Percentiles rank a stretch among this genome's conserved stretches.
Evolutionary conservation across 2,888 invertebrate genomes (phyloP).

Genomic region (Peribatodes rhomboidaria): DNA sequence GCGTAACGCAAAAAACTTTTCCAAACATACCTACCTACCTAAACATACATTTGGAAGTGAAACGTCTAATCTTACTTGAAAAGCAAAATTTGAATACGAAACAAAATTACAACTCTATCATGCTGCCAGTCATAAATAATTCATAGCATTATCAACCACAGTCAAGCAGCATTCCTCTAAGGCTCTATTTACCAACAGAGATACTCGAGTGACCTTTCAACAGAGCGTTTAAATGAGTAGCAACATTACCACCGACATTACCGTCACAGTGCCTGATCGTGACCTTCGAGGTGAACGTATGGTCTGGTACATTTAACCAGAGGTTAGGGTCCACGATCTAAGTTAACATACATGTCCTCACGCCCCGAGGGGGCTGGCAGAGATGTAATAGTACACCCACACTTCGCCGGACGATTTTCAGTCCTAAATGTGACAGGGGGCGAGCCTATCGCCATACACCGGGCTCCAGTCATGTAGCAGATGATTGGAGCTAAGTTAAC

Average conservation of each 20-base stretch:
- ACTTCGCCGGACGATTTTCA: too few relatives aligned
- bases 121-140: slow-evolving; percentile 1
- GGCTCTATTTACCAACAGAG: slow-evolving; percentile 39
- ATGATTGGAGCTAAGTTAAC: too few relatives aligned
- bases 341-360: too few relatives aligned
- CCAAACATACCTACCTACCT: neutral
- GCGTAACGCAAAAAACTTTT: neutral
- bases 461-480: too few relatives aligned
- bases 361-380: too few relatives aligned
- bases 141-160: slow-evolving; percentile 1
- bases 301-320: slow-evolving; percentile 35
- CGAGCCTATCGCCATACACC: too few relatives aligned
- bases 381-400: too few relatives aligned
- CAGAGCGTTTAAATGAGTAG: slow-evolving; percentile 60
- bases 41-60: neutral
- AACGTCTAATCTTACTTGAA: slow-evolving; percentile 1
- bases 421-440: too few relatives aligned
- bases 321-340: slow-evolving; percentile 23
- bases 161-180: slow-evolving; percentile 26
- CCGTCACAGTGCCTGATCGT: slow-evolving; percentile 63
- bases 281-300: slow-evolving; percentile 76
- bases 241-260: slow-evolving; percentile 43
- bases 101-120: neutral
- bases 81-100: neutral
- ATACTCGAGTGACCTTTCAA: slow-evolving; percentile 42